Conservation (phyloP, 2,888 invertebrate genomes). For the Tinea semifulvella region DNA sequence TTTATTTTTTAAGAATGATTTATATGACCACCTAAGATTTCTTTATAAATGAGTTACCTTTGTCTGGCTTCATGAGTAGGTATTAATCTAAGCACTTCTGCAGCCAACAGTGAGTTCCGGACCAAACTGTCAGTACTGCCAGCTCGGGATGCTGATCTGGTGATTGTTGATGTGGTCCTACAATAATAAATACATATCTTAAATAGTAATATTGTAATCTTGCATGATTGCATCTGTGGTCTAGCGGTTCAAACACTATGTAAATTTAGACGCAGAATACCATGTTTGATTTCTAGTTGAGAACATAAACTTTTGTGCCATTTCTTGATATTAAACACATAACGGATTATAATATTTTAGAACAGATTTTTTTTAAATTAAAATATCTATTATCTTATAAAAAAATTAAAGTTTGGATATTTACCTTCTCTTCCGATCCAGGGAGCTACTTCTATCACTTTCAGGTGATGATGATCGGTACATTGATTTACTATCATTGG, state of each 20-base stretch:
- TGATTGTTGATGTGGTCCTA: constrained; percentile 52
- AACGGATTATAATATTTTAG: too few relatives aligned
- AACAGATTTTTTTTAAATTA: background rate
- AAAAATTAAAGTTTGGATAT: background rate
- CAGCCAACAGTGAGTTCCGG: constrained; percentile 78
- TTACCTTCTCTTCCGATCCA: constrained; percentile 56
- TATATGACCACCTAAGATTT: too few relatives aligned
- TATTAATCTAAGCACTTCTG: constrained; percentile 82
- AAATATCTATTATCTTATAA: background rate
- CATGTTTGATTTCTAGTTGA: too few relatives aligned
- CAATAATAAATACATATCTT: too few relatives aligned
- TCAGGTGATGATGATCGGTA: constrained; percentile 57
- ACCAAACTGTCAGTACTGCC: constrained; percentile 75
- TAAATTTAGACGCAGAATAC: too few relatives aligned
- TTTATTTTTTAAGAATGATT: too few relatives aligned
- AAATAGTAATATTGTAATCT: too few relatives aligned
- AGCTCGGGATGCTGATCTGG: constrained; percentile 48
- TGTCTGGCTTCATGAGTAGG: constrained; percentile 84
- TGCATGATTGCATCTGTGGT: too few relatives aligned
- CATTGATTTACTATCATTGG: constrained; percentile 47
- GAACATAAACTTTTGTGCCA: too few relatives aligned
- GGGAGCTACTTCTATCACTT: constrained; percentile 56
- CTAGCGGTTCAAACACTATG: too few relatives aligned
- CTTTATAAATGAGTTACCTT: constrained; percentile 50
- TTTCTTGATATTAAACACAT: too few relatives aligned